Base-by-base conservation (phyloP, 1,140 invertebrate genomes). In the Megathymus violae region DNA sequence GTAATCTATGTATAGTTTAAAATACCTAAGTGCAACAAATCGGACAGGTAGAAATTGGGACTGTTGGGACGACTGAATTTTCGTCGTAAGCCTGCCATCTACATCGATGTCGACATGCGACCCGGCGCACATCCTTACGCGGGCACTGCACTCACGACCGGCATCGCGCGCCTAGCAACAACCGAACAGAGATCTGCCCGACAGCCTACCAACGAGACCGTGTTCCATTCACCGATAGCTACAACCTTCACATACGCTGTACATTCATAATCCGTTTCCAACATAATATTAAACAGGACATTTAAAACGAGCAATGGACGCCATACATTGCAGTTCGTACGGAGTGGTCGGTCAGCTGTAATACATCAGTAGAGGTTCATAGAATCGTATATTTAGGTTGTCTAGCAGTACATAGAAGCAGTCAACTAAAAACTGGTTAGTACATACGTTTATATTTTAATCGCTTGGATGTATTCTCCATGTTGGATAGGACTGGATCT, bases 331-430 rank as follows among this genome's bases (percentile, higher is more conserved):
- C 11, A 9, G 9, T 1, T 13, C 1, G 17, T 5, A 27, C 10
- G 17, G 0, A 13, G 17, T 25, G 10, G 15, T 38, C 48, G 17
- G 11, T 25, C 50, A 52, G 50, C 50, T 41, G 48, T 54, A 34
- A 41, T 14, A 6, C 50, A 40, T 25, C 36, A 54, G 70, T 82
- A 72, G 27, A 34, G 46, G 74, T 85, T 82, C 80, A 76, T 71
- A 83, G 82, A 85, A 82, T 69, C 59, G 69, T 67, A 71, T 74
- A 82, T 84, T 77, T 87, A 83, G 82, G 80, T 78, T 82, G 71
- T 44, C 64, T 80, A 77, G 78, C 75, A 75, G 74, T 74, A 69
- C 60, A 40, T 64, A 69, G 62, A 64, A 64, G 63, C 71, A 51
- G 61, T 27, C 47, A 73, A 67, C 74, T 77, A 83, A 83, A 84